Base-by-base conservation (phyloP, 2,797 vertebrate genomes). In the Spea hammondii region DNA sequence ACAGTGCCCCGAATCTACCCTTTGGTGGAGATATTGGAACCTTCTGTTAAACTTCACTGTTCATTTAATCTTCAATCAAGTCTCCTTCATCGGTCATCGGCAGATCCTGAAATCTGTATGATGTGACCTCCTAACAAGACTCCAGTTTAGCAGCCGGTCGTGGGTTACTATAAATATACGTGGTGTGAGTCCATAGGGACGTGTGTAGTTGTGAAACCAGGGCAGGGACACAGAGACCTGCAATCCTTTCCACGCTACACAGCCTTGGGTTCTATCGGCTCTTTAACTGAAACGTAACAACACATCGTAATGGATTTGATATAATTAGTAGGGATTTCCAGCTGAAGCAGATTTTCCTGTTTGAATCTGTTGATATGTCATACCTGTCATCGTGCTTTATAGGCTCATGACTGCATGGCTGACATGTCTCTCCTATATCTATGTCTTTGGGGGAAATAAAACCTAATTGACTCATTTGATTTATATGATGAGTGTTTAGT, bases 291-390 rank as follows among this genome's bases (percentile, higher is more conserved):
- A 74, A 64, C 4, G 54, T 66, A 55, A 48, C 6, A n/a, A 75
- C 44, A 57, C 64, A 12, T 75, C 49, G 5, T 53, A 3, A 17
- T 14, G 4, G 8, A 6, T 8, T 65, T 47, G 6, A 13, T 53
- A 7, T 66, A 32, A 74, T 53, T 12, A 6, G 9, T 0, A 32
- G n/a, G 17, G 10, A 54, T 65, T 44, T 66, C 5, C 9, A 62
- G 55, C n/a, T 59, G 6, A 32, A 62, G 59, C 59, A 62, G 59
- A 62, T 17, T 62, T 17, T 62, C 59, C 59, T 62, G 59, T 62
- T 62, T 62, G n/a, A 1, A 32, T 44, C 59, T 17, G 14, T 62
- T 62, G 14, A 62, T 62, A 32, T 59, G 3, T 12, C 32, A 12
- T 4, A 62, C 12, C 6, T 62, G 59, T 62, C 6, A 32, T 8